Evolutionary conservation across 2,888 invertebrate genomes (phyloP).

Genomic region (Aethes cnicana): DNA sequence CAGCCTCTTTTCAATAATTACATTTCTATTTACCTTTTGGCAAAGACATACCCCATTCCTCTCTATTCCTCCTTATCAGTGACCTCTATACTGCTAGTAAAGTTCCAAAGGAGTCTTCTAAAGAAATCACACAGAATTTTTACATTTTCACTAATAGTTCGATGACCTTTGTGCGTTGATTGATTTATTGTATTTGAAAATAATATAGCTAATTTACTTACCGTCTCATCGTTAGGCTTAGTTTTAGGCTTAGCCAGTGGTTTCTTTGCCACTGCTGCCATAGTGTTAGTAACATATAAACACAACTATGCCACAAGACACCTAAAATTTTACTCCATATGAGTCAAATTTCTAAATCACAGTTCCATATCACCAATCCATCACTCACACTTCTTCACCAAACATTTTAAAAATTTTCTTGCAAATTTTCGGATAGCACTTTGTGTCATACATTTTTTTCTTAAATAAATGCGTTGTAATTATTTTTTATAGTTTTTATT

Average conservation of each 20-base stretch:
- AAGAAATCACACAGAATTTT: not conserved
- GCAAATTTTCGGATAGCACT: slow-evolving; percentile 24
- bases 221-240: slow-evolving; percentile 48
- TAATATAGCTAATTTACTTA: slow-evolving; percentile 55
- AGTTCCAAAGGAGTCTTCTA: not conserved
- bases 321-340: slow-evolving; percentile 38
- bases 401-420: slow-evolving; percentile 20
- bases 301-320: slow-evolving; percentile 69
- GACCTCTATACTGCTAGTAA: too few relatives aligned
- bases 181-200: not conserved
- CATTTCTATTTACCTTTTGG: too few relatives aligned
- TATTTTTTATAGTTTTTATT: slow-evolving; percentile 36
- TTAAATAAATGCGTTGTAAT: slow-evolving; percentile 67
- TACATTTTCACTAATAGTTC: not conserved
- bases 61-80: too few relatives aligned
- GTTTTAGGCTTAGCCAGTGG: slow-evolving; percentile 48
- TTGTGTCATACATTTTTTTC: slow-evolving; percentile 35
- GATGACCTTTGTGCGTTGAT: slow-evolving; percentile 13
- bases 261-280: slow-evolving; percentile 73
- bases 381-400: slow-evolving; percentile 39
- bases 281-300: slow-evolving; percentile 55
- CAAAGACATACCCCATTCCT: too few relatives aligned
- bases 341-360: slow-evolving; percentile 40
- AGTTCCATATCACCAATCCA: slow-evolving; percentile 55
- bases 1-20: too few relatives aligned